A percentile compares a stretch with the other conserved stretches of the same genome.
These are phyloP conservation scores for Lottia scabra DNA, from an alignment of 2,888 invertebrate genomes.

Conservation along the genomic window DNA sequence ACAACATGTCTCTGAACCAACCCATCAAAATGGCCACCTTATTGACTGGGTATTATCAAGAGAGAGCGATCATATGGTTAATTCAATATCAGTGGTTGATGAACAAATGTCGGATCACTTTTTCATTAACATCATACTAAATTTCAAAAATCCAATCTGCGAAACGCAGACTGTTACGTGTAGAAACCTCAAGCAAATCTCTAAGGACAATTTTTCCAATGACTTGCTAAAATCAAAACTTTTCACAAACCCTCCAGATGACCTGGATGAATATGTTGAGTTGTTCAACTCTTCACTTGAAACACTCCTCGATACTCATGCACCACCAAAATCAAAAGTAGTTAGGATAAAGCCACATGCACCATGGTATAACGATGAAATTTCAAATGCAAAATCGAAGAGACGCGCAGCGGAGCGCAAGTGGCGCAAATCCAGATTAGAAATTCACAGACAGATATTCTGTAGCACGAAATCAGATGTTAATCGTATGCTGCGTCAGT, in stretches of 20 bases:
- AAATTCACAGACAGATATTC: background rate
- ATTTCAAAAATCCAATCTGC: background rate
- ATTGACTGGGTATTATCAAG: background rate
- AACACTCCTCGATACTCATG: background rate
- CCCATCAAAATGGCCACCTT: background rate
- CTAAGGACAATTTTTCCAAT: background rate
- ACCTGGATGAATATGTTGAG: conserved; percentile 1
- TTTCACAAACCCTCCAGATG: background rate
- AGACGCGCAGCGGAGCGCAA: background rate
- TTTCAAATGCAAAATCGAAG: background rate
- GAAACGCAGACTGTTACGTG: background rate
- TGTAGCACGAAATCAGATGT: background rate
- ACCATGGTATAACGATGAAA: background rate
- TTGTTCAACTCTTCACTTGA: background rate
- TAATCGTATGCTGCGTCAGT: background rate
- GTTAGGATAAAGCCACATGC: background rate
- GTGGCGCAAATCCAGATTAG: background rate
- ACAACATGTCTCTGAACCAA: background rate
- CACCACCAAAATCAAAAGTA: background rate
- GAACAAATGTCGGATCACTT: conserved; percentile 4
- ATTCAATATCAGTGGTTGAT: background rate
- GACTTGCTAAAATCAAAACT: background rate
- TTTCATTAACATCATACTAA: background rate
- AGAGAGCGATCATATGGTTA: background rate
- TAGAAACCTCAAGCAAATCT: conserved; percentile 3